A percentile compares a stretch with the other conserved stretches of the same genome.
Evolutionary conservation across 2,888 invertebrate species (phyloP).

Genomic region (Mechanitis messenoides): DNA sequence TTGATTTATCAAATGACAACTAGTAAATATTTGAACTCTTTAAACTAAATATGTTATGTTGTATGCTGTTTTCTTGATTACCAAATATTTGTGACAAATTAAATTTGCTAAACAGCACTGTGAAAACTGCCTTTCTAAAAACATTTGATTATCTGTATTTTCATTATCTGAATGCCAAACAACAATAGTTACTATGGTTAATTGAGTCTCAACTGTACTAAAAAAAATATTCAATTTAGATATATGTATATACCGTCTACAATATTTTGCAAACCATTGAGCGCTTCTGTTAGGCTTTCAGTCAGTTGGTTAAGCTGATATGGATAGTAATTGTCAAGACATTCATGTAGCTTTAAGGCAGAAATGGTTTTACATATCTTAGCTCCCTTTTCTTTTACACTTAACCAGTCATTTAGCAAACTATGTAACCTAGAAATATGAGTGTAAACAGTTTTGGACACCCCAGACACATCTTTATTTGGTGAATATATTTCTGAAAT

Average conservation of each 20-base stretch:
- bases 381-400: slow-evolving; percentile 51
- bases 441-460: slow-evolving; percentile 59
- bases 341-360: slow-evolving; percentile 55
- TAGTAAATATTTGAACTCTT: too few relatives aligned
- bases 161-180: too few relatives aligned
- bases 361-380: slow-evolving; percentile 50
- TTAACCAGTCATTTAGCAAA: slow-evolving; percentile 52
- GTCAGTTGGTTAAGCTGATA: slow-evolving; percentile 48
- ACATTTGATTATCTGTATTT: too few relatives aligned
- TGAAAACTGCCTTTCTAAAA: too few relatives aligned
- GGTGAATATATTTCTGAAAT: slow-evolving; percentile 57
- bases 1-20: too few relatives aligned
- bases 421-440: slow-evolving; percentile 55
- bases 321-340: slow-evolving; percentile 54
- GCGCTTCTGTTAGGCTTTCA: slow-evolving; percentile 46
- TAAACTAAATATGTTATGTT: too few relatives aligned
- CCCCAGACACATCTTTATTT: slow-evolving; percentile 51
- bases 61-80: too few relatives aligned
- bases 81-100: too few relatives aligned
- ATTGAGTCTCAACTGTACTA: too few relatives aligned
- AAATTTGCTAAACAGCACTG: too few relatives aligned
- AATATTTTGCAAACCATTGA: slow-evolving; percentile 46
- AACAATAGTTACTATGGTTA: too few relatives aligned
- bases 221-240: too few relatives aligned
- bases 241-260: slow-evolving; percentile 43